Conservation (phyloP, 2,113 vertebrate species). For the Sapayoa aenigma region DNA sequence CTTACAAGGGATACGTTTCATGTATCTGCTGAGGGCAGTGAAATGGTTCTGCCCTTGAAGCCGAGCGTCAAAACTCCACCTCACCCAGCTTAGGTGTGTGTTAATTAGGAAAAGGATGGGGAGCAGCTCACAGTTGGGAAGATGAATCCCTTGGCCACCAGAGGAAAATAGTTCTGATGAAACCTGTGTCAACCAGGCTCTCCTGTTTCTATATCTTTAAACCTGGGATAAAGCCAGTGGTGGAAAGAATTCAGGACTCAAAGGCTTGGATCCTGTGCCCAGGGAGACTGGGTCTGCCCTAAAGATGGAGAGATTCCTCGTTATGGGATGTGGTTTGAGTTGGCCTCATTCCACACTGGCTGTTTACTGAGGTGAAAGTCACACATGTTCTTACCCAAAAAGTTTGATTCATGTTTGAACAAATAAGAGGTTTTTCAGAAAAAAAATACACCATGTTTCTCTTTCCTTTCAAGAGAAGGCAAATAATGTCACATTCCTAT, state of each 20-base stretch:
- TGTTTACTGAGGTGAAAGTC: neutral
- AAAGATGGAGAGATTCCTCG: neutral
- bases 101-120: neutral
- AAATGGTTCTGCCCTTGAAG: constrained; percentile 32
- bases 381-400: neutral
- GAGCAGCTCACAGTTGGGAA: neutral
- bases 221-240: neutral
- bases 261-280: neutral
- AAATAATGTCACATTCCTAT: neutral
- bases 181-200: neutral
- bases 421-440: neutral
- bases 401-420: neutral
- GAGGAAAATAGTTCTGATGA: neutral
- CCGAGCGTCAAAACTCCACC: neutral
- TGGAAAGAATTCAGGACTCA: neutral
- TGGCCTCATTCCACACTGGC: neutral
- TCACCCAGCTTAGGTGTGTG: neutral
- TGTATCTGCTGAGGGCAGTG: constrained; percentile 17
- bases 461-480: neutral
- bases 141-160: neutral
- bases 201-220: neutral
- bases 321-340: neutral
- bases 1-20: constrained; percentile 7
- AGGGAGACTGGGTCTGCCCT: neutral
- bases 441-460: neutral